Evolutionary conservation across 2,797 vertebrate species (phyloP).

Genomic region (Manis crassicaudata): DNA sequence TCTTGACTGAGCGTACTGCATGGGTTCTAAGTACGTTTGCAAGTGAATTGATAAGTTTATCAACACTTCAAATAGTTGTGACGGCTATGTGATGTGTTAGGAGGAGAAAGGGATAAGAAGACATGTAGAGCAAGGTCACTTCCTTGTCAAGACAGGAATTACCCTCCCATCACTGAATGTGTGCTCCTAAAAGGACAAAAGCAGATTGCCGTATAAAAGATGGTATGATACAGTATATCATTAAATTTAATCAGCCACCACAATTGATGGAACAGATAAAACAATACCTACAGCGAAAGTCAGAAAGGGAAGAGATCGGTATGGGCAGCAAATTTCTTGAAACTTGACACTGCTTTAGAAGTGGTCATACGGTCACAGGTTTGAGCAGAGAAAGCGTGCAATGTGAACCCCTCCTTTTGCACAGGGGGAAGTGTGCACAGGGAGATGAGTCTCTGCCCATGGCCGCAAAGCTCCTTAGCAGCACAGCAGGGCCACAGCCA

Average conservation of each 20-base stretch:
- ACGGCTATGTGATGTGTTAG: conserved; percentile 57
- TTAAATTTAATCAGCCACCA: not conserved
- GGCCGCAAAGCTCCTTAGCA: not conserved
- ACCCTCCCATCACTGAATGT: conserved; percentile 22
- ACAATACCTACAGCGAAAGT: not conserved
- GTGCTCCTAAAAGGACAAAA: not conserved
- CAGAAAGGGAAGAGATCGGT: not conserved
- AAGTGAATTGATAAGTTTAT: conserved; percentile 66
- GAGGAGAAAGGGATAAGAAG: not conserved
- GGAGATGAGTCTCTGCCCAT: not conserved
- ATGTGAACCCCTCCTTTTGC: not conserved
- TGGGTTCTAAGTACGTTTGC: conserved; percentile 62
- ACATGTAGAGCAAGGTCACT: not conserved
- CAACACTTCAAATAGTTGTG: conserved; percentile 64
- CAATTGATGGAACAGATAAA: not conserved
- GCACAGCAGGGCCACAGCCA: not conserved
- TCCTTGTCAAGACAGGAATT: conserved; percentile 47
- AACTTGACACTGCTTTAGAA: not conserved
- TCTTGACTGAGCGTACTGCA: conserved; percentile 41
- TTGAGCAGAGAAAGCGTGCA: not conserved
- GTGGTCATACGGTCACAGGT: not conserved
- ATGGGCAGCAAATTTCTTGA: not conserved
- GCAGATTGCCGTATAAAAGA: not conserved
- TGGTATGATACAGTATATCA: not conserved
- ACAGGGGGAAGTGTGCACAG: not conserved